A percentile compares a stretch with the other conserved stretches of the same genome.
These are phyloP conservation scores for Rynchops niger DNA, from an alignment of 2,113 vertebrate species.

Conservation along the genomic window DNA sequence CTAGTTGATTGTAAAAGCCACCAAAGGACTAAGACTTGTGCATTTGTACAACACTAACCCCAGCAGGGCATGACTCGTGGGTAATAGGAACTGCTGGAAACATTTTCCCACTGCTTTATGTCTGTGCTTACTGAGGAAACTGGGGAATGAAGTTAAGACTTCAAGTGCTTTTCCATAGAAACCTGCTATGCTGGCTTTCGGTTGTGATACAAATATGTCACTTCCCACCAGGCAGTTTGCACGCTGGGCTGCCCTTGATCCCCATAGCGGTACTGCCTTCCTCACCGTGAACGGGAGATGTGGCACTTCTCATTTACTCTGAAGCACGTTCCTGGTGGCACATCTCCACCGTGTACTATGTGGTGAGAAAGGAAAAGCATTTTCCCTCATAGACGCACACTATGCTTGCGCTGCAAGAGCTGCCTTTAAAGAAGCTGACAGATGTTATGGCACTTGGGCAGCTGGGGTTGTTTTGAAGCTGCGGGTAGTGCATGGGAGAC, in stretches of 20 bases:
- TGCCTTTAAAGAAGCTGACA: background rate
- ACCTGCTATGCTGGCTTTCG: background rate
- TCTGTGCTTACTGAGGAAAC: background rate
- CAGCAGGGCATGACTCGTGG: background rate
- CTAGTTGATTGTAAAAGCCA: background rate
- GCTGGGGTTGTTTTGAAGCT: background rate
- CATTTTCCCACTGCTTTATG: background rate
- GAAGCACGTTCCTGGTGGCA: accelerated
- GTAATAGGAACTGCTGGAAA: background rate
- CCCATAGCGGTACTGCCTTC: accelerated
- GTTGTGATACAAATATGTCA: background rate
- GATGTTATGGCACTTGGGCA: background rate
- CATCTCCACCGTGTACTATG: accelerated
- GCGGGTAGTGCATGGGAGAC: background rate
- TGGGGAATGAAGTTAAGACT: background rate
- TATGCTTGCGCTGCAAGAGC: background rate
- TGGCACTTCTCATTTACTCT: background rate
- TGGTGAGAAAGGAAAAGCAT: background rate
- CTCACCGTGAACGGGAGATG: accelerated
- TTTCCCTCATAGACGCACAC: background rate
- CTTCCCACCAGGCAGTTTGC: background rate
- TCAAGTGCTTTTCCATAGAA: background rate
- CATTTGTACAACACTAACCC: background rate
- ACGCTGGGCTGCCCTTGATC: background rate
- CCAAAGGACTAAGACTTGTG: background rate